Percentiles rank a stretch among this genome's conserved stretches.
Evolutionary conservation across 2,113 vertebrate genomes (phyloP).

Genomic region (Phylloscopus trochiloides): DNA sequence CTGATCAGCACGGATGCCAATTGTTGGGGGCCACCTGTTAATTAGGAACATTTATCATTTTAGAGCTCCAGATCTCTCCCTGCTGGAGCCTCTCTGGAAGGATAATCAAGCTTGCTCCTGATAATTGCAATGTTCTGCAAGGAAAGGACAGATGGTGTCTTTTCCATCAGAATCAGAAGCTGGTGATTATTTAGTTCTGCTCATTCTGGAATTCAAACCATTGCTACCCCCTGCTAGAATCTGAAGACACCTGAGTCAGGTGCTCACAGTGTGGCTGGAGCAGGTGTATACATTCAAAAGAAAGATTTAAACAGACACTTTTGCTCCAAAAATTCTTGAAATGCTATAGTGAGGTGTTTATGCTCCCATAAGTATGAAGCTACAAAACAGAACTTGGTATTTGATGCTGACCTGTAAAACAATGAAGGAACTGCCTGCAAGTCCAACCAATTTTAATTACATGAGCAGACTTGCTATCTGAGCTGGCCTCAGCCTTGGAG

Average conservation of each 20-base stretch:
- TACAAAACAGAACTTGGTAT: neutral
- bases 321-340: neutral
- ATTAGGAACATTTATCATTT: neutral
- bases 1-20: neutral
- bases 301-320: neutral
- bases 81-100: neutral
- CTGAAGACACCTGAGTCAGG: neutral
- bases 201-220: neutral
- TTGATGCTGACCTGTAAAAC: neutral
- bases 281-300: neutral
- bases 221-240: neutral
- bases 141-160: neutral
- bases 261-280: neutral
- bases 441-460: neutral
- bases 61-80: neutral
- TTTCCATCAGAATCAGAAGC: neutral
- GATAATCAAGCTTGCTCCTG: neutral
- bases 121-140: neutral
- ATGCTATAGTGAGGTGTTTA: neutral
- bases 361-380: neutral
- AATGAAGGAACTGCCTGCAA: neutral
- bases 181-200: neutral
- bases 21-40: neutral
- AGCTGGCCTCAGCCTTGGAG: neutral
- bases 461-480: neutral